phyloP scores from a whole-genome alignment of 2,888 invertebrate genomes.

The Paralinhomoeus sp. region DNA sequence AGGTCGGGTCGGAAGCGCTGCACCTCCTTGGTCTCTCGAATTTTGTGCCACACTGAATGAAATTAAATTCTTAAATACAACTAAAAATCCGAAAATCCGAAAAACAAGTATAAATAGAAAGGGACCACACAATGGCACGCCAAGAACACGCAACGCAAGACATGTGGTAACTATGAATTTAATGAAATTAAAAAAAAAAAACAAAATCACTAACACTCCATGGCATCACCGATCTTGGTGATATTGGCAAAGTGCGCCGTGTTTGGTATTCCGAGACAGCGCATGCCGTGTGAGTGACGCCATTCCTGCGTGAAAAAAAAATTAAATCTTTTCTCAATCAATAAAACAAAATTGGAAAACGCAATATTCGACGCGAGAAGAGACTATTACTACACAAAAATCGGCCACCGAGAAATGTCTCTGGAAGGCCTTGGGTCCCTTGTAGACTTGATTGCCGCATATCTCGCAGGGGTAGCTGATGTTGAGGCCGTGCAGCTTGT shows the following conservation, averaged over 20 bases:
- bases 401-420: conserved; percentile 64
- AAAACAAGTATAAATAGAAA: too few relatives aligned
- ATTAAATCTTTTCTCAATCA: neutral
- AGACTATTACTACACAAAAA: neutral
- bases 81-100: too few relatives aligned
- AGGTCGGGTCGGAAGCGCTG: conserved; percentile 80
- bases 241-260: conserved; percentile 99
- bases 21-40: conserved; percentile 76
- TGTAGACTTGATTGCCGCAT: conserved; percentile 73
- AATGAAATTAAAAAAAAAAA: conserved; percentile 14
- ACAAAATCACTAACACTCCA: conserved; percentile 45
- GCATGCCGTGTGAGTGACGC: conserved; percentile 63
- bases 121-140: too few relatives aligned
- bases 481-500: conserved; percentile 92
- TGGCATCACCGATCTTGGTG: conserved; percentile 88
- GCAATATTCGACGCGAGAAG: neutral
- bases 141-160: too few relatives aligned
- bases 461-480: conserved; percentile 98
- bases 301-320: conserved; percentile 37
- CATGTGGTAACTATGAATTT: neutral
- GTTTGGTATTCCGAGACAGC: conserved; percentile 94
- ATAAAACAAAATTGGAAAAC: neutral
- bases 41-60: conserved; percentile 76
- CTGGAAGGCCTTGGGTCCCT: conserved; percentile 97
- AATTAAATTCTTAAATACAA: too few relatives aligned